These are phyloP conservation scores for Cossypha heuglini DNA, from an alignment of 2,797 vertebrate genomes.

Conservation along the genomic window DNA sequence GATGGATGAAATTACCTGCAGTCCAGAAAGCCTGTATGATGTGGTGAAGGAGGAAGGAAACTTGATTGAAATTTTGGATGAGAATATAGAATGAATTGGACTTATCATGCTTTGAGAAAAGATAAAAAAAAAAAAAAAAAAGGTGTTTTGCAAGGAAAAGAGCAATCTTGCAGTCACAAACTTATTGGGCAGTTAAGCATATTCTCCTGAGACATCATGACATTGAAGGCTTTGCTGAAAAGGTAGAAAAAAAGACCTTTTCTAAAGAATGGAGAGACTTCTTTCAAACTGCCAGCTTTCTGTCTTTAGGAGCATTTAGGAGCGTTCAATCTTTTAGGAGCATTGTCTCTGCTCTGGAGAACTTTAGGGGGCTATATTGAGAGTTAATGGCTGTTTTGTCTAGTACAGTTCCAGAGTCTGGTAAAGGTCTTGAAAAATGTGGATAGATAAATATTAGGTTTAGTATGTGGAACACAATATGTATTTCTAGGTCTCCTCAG, in stretches of 20 bases:
- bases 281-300: background rate
- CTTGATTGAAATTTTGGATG: background rate
- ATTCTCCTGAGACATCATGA: background rate
- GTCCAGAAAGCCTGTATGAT: background rate
- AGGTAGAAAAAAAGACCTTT: background rate
- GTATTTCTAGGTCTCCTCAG: background rate
- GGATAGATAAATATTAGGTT: background rate
- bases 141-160: background rate
- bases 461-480: background rate
- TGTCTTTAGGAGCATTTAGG: background rate
- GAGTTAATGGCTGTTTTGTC: background rate
- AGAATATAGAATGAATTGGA: background rate
- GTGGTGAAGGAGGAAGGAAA: background rate
- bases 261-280: background rate
- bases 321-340: background rate
- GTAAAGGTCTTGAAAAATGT: background rate
- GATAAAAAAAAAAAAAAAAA: fast-evolving
- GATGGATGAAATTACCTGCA: background rate
- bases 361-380: background rate
- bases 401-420: background rate
- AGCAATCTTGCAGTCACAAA: background rate
- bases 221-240: background rate
- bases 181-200: background rate
- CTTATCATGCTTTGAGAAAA: background rate
- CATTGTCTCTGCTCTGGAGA: background rate